Conservation (phyloP, 2,113 vertebrate species). For the Nestor notabilis region DNA sequence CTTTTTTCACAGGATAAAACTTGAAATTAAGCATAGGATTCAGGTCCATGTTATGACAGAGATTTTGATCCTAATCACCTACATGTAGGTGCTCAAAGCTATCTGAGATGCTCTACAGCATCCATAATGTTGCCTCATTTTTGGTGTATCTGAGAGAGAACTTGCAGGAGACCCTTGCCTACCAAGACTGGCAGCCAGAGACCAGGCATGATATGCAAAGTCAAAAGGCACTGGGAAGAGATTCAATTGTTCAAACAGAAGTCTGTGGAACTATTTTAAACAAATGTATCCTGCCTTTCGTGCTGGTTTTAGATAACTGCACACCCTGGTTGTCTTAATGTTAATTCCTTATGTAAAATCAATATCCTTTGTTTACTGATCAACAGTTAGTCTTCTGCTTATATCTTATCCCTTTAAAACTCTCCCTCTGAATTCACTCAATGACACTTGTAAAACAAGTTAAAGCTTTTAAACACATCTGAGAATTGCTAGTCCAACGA, state of each 20-base stretch:
- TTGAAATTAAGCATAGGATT: background rate
- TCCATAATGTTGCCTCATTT: background rate
- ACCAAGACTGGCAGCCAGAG: background rate
- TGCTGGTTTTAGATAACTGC: background rate
- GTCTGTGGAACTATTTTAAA: background rate
- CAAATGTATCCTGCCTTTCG: background rate
- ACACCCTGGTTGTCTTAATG: background rate
- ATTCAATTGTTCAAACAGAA: background rate
- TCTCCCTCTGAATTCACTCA: background rate
- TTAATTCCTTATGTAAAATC: background rate
- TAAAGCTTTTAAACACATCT: background rate
- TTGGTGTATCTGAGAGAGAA: background rate
- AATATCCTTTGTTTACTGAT: background rate
- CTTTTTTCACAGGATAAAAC: background rate
- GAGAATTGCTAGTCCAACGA: background rate
- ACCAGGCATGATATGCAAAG: background rate
- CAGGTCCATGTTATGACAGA: background rate
- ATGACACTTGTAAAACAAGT: background rate
- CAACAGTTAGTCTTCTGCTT: background rate
- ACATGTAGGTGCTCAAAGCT: background rate
- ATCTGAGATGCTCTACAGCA: background rate
- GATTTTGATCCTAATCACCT: background rate
- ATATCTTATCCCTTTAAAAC: background rate
- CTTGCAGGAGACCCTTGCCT: background rate
- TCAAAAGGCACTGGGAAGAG: background rate